These are phyloP conservation scores for Zaprionus nigranus DNA, from an alignment of 1,140 invertebrate genomes.

Conservation along the genomic window DNA sequence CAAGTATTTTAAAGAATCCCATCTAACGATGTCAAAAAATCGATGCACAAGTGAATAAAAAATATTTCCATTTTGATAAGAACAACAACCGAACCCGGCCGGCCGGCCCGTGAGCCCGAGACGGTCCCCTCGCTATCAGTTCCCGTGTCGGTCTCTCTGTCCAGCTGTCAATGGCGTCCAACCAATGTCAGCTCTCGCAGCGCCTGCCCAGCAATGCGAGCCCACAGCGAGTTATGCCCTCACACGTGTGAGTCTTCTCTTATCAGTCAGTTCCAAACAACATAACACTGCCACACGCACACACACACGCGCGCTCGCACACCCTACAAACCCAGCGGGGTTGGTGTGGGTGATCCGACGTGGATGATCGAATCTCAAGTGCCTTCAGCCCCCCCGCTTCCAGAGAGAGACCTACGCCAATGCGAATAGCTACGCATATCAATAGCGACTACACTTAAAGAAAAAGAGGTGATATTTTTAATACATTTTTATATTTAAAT, in stretches of 20 bases:
- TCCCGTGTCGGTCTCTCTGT: background rate
- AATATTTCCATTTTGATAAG: slow-evolving; percentile 72
- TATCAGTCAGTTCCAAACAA: background rate
- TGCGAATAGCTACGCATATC: background rate
- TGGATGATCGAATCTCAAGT: background rate
- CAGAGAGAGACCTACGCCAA: background rate
- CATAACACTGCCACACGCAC: background rate
- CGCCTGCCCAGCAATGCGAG: background rate
- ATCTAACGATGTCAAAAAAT: slow-evolving; percentile 43
- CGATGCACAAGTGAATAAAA: slow-evolving; percentile 19
- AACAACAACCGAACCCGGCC: too few species aligned
- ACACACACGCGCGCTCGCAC: background rate
- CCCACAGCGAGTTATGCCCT: slow-evolving; percentile 2
- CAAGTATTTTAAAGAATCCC: slow-evolving; percentile 31
- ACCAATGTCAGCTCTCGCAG: slow-evolving; percentile 4
- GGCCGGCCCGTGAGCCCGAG: background rate
- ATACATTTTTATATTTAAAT: background rate
- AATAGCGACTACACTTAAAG: background rate
- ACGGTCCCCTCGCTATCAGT: slow-evolving; percentile 30
- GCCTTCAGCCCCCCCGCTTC: background rate
- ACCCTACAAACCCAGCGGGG: background rate
- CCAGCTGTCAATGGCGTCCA: background rate
- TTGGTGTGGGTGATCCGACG: background rate
- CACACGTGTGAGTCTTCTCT: background rate
- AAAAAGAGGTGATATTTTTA: background rate